A percentile compares a stretch with the other conserved stretches of the same genome.
Evolutionary conservation across 2,113 vertebrate genomes (phyloP).

Genomic region (Muntiacus reevesi): DNA sequence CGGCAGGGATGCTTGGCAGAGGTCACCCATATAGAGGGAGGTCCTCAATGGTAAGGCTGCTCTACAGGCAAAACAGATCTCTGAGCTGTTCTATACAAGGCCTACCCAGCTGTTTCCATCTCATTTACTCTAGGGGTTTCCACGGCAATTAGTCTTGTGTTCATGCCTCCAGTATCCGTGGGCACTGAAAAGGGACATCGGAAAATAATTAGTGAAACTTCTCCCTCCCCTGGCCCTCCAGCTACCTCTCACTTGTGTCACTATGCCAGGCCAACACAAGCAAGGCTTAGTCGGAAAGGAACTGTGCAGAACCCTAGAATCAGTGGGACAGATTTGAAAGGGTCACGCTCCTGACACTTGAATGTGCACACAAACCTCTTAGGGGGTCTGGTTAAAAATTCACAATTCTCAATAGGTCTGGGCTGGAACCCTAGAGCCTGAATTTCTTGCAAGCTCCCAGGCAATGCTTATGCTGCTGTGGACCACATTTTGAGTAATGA

Average conservation of each 20-base stretch:
- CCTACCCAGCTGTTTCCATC: neutral
- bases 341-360: neutral
- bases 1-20: neutral
- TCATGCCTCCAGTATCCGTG: conserved; percentile 1
- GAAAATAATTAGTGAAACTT: neutral
- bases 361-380: neutral
- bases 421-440: neutral
- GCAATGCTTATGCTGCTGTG: neutral
- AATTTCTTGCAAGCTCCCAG: neutral
- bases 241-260: neutral
- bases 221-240: neutral
- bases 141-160: neutral
- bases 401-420: neutral
- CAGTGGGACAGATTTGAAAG: neutral
- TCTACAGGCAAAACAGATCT: neutral
- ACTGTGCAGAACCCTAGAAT: neutral
- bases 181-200: neutral
- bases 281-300: neutral
- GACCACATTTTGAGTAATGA: neutral
- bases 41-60: neutral
- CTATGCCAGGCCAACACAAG: neutral
- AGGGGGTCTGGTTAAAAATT: neutral
- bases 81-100: too few relatives aligned
- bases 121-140: neutral
- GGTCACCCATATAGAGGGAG: neutral